phyloP scores from a whole-genome alignment of 2,888 invertebrate species.

The Zygogramma bicolorata region DNA sequence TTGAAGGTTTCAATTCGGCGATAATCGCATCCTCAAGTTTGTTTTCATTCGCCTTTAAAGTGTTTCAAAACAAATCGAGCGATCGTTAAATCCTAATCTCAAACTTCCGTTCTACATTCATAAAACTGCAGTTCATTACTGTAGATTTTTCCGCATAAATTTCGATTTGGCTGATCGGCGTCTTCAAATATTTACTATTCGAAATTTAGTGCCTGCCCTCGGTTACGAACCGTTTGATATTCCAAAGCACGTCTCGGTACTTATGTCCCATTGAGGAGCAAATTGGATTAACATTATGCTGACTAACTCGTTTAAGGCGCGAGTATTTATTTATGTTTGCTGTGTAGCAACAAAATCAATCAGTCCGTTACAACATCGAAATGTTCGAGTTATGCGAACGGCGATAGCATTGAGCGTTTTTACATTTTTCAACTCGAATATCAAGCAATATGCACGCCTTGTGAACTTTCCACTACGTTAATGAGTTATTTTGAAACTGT shows the following conservation, averaged over 20 bases:
- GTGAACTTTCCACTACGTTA: no score
- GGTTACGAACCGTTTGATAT: slow-evolving; percentile 1
- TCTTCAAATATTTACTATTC: slow-evolving; percentile 10
- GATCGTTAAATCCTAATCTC: no score
- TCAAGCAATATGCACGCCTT: not conserved
- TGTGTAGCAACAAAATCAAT: not conserved
- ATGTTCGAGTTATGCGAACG: not conserved
- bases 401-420: not conserved
- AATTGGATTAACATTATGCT: slow-evolving; percentile 14
- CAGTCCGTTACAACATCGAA: not conserved
- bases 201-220: not conserved
- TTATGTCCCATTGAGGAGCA: slow-evolving; percentile 12
- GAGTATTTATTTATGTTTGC: not conserved
- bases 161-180: slow-evolving; percentile 15
- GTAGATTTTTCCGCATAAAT: not conserved
- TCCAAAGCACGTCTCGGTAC: slow-evolving; percentile 13
- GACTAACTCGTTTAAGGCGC: not conserved
- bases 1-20: no score
- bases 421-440: not conserved
- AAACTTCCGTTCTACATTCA: not conserved
- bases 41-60: no score
- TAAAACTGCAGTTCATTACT: slow-evolving; percentile 9
- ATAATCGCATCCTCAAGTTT: no score
- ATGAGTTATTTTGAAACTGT: no score
- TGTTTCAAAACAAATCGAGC: not conserved